phyloP scores from a whole-genome alignment of 2,797 vertebrate species.

The Eulemur albifrons region DNA sequence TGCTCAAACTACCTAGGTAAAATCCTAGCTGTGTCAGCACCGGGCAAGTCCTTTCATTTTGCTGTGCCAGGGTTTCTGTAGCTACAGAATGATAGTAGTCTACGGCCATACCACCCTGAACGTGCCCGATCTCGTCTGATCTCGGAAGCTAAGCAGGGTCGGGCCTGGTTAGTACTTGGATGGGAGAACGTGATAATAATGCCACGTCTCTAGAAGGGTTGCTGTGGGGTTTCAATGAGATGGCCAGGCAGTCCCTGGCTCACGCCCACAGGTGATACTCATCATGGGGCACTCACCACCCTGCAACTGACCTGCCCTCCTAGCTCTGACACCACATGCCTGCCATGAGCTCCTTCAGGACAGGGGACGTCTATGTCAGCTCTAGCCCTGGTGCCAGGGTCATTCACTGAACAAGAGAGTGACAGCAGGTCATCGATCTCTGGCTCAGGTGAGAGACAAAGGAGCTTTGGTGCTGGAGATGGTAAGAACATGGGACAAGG shows the following conservation, averaged over 20 bases:
- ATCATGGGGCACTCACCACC: not conserved
- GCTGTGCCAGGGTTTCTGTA: too few relatives aligned
- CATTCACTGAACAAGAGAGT: not conserved
- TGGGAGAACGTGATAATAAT: not conserved
- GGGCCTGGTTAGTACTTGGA: not conserved
- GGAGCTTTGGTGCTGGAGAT: not conserved
- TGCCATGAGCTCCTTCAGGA: not conserved
- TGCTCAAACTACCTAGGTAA: not conserved
- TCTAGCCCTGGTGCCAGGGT: not conserved
- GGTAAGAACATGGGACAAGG: not conserved
- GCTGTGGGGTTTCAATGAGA: not conserved
- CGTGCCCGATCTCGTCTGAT: too few relatives aligned
- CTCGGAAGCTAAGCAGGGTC: too few relatives aligned
- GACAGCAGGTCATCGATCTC: not conserved
- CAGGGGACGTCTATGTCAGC: not conserved
- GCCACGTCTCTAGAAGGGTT: not conserved
- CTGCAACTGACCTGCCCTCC: not conserved
- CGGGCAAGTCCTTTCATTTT: too few relatives aligned
- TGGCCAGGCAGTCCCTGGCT: not conserved
- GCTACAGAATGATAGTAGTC: too few relatives aligned
- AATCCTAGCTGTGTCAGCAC: not conserved
- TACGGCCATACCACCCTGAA: too few relatives aligned
- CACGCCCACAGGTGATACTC: rapidly evolving
- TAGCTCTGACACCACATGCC: not conserved
- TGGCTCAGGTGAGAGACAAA: not conserved